Conservation (phyloP, 2,888 invertebrate species). For the Lochmaea capreae region DNA sequence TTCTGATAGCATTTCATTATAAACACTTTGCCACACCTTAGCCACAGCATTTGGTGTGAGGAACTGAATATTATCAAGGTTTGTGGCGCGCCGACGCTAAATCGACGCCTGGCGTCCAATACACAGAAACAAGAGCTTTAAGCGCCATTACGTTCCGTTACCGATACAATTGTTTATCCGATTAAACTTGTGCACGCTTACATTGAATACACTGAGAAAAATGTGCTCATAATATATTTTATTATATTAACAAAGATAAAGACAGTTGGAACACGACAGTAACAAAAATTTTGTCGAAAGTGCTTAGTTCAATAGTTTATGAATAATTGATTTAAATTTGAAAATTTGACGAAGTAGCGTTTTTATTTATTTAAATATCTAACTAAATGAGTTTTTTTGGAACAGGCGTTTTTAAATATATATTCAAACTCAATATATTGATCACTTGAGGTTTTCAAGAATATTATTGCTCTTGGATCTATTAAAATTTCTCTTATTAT, state of each 20-base stretch:
- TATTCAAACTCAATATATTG: too few species aligned
- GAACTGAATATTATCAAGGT: conserved; percentile 47
- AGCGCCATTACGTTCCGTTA: conserved; percentile 42
- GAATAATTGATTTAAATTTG: too few species aligned
- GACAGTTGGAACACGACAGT: not conserved
- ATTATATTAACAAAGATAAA: not conserved
- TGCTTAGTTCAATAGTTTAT: too few species aligned
- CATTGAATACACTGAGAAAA: conserved; percentile 8
- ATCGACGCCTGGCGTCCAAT: conserved; percentile 44
- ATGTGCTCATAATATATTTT: not conserved
- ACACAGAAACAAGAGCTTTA: conserved; percentile 55
- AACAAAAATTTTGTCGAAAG: not conserved
- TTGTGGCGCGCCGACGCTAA: conserved; percentile 55
- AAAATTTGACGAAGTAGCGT: too few species aligned
- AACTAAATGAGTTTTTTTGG: too few species aligned
- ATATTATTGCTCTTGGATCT: too few species aligned
- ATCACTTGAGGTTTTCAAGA: too few species aligned
- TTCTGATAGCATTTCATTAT: conserved; percentile 57
- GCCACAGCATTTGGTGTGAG: conserved; percentile 51
- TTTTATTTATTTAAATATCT: too few species aligned
- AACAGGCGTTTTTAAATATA: too few species aligned
- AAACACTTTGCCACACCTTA: conserved; percentile 61
- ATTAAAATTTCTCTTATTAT: too few species aligned
- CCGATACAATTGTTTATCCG: conserved; percentile 29
- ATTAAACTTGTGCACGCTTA: conserved; percentile 21